Evolutionary conservation across 2,797 vertebrate genomes (phyloP).

Genomic region (Sebastes iracundus): DNA sequence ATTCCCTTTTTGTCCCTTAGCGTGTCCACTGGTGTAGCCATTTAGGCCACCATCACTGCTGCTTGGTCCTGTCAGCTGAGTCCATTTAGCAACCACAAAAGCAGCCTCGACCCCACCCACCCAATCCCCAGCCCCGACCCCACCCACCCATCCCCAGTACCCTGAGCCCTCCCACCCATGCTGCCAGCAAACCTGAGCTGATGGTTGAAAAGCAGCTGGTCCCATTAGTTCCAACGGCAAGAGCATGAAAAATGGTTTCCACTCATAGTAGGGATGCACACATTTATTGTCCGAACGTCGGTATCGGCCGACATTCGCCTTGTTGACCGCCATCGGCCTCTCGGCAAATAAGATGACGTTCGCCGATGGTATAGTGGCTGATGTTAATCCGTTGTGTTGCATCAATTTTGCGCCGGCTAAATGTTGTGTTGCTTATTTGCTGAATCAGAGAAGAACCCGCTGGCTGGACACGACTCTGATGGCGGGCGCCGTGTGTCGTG

Average conservation of each 20-base stretch:
- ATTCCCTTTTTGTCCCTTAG: slow-evolving; percentile 65
- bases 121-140: background rate
- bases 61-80: slow-evolving; percentile 76
- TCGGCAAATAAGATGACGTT: too few species aligned
- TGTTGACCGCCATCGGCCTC: too few species aligned
- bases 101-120: slow-evolving; percentile 53
- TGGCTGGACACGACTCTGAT: too few species aligned
- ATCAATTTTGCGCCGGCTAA: too few species aligned
- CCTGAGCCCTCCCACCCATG: background rate
- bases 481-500: fast-evolving
- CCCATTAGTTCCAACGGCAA: slow-evolving; percentile 19
- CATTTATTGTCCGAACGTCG: too few species aligned
- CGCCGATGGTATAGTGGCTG: too few species aligned
- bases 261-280: background rate
- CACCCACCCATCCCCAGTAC: slow-evolving; percentile 1
- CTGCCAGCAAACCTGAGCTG: slow-evolving; percentile 40
- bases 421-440: too few species aligned
- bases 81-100: slow-evolving; percentile 77
- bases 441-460: too few species aligned
- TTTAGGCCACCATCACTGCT: slow-evolving; percentile 60
- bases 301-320: too few species aligned
- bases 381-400: too few species aligned
- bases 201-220: slow-evolving; percentile 69
- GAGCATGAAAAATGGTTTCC: slow-evolving; percentile 57
- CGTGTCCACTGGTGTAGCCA: slow-evolving; percentile 36